Evolutionary conservation across 2,888 invertebrate genomes (phyloP).

Genomic region (Philereme transversata): DNA sequence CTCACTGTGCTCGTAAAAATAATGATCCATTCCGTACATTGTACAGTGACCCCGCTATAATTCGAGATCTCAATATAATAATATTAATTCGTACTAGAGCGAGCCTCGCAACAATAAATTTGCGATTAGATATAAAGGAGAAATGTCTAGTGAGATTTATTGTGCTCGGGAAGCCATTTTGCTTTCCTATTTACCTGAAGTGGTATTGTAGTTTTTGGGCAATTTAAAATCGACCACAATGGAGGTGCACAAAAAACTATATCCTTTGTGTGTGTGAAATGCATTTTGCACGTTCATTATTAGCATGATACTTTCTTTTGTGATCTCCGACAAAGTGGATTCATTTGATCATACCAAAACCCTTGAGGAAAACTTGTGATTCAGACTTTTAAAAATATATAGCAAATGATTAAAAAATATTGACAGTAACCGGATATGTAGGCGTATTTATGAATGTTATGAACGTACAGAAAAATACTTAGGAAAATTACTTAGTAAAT

Average conservation of each 20-base stretch:
- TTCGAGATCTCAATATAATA: conserved; percentile 67
- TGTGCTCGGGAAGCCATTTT: conserved; percentile 64
- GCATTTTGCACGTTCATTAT: conserved; percentile 68
- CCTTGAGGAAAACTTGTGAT: background rate
- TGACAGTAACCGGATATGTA: too few species aligned
- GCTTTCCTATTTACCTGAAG: conserved; percentile 74
- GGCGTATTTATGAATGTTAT: too few species aligned
- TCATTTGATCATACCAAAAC: conserved; percentile 29
- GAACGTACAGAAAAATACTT: too few species aligned
- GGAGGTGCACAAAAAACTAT: conserved; percentile 56
- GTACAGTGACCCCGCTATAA: conserved; percentile 69
- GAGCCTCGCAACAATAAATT: conserved; percentile 79
- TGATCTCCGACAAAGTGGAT: conserved; percentile 57
- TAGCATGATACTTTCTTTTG: conserved; percentile 61
- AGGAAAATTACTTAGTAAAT: too few species aligned
- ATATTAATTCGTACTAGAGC: conserved; percentile 75
- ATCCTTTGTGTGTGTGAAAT: conserved; percentile 69
- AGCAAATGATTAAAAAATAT: too few species aligned
- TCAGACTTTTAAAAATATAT: too few species aligned
- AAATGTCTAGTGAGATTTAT: conserved; percentile 74
- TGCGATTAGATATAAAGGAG: conserved; percentile 77
- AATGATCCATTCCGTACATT: conserved; percentile 45
- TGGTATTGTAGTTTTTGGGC: conserved; percentile 59
- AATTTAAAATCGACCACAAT: conserved; percentile 78
- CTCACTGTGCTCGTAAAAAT: conserved; percentile 66